These are phyloP conservation scores for Hirundichthys speculiger DNA, from an alignment of 2,113 vertebrate genomes.

Conservation along the genomic window DNA sequence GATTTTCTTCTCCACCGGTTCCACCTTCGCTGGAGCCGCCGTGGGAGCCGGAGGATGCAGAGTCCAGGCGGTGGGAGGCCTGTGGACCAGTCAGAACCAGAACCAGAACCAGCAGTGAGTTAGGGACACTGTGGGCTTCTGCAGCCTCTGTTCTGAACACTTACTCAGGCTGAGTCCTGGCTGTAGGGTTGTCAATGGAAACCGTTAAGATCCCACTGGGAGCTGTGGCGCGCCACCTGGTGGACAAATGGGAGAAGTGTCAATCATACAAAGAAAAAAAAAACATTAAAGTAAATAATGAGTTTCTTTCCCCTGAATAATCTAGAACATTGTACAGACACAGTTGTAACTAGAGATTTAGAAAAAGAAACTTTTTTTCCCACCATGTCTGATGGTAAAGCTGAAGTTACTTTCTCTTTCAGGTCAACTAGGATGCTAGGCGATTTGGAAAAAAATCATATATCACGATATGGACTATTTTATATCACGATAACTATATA, in stretches of 20 bases:
- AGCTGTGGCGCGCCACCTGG: constrained; percentile 90
- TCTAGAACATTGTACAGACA: no score
- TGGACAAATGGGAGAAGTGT: constrained; percentile 50
- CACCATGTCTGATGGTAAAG: no score
- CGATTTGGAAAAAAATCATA: no score
- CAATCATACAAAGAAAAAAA: background rate
- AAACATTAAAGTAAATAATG: background rate
- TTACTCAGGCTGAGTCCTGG: constrained; percentile 89
- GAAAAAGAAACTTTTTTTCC: no score
- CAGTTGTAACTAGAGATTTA: no score
- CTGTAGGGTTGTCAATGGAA: constrained; percentile 95
- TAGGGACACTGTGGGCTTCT: background rate
- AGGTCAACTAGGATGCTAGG: no score
- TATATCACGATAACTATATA: no score
- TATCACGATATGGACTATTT: no score
- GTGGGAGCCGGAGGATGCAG: constrained; percentile 80
- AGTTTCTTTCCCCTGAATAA: no score
- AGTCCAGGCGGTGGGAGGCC: constrained; percentile 87
- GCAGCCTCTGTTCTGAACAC: constrained; percentile 25
- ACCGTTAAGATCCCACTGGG: constrained; percentile 91
- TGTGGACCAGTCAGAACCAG: constrained; percentile 40
- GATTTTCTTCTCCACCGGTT: constrained; percentile 86
- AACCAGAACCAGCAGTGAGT: no score
- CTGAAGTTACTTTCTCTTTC: no score
- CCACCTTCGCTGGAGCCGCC: constrained; percentile 82